Percentiles rank a stretch among this genome's conserved stretches.
Evolutionary conservation across 2,888 invertebrate genomes (phyloP).

Genomic region (Sarcophaga rosellei): DNA sequence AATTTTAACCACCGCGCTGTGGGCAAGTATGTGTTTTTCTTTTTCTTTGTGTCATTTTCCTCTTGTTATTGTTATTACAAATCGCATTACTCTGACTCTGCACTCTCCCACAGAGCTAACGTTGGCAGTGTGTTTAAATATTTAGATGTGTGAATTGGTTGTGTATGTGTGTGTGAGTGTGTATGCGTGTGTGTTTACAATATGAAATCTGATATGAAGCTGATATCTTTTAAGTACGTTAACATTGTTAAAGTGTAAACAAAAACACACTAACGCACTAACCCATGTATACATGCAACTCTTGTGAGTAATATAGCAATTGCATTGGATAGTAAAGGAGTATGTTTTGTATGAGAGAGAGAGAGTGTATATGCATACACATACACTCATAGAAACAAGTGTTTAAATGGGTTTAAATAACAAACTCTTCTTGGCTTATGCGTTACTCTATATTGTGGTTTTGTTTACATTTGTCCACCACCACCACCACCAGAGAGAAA

Average conservation of each 20-base stretch:
- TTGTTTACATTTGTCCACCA: background rate
- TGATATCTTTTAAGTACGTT: slow-evolving; percentile 47
- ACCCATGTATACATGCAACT: background rate
- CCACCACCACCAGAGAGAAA: background rate
- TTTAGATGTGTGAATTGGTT: background rate
- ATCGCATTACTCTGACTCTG: background rate
- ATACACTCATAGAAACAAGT: slow-evolving; percentile 42
- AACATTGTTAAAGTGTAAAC: slow-evolving; percentile 19
- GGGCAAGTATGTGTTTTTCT: slow-evolving; percentile 14
- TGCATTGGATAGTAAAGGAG: background rate
- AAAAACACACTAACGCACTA: background rate
- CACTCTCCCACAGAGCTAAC: background rate
- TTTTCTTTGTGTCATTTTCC: background rate
- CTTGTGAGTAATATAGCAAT: background rate
- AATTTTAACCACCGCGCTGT: slow-evolving; percentile 45
- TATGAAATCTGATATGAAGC: slow-evolving; percentile 54
- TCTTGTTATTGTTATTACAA: no score
- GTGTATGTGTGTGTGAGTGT: background rate
- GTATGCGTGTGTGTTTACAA: background rate
- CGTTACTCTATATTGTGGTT: slow-evolving; percentile 33
- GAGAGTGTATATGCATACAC: background rate
- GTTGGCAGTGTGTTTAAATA: background rate
- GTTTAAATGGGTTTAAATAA: slow-evolving; percentile 61
- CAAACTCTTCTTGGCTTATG: slow-evolving; percentile 15
- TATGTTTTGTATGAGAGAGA: background rate